phyloP scores from a whole-genome alignment of 2,888 invertebrate genomes.

The Drosophila demipolita region DNA sequence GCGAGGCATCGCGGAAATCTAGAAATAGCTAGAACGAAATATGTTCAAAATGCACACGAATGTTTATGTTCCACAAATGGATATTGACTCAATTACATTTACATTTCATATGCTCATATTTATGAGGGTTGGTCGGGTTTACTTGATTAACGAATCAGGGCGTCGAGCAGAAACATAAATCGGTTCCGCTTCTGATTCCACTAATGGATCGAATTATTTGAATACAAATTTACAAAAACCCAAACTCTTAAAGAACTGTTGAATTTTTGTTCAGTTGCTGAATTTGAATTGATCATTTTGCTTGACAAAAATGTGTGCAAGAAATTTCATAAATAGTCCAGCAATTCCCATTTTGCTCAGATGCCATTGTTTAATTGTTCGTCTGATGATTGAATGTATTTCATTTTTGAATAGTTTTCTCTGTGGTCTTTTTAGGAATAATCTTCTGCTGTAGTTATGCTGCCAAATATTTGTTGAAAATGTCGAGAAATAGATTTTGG shows the following conservation, averaged over 20 bases:
- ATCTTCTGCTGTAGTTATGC: neutral
- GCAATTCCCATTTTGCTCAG: neutral
- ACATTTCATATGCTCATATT: conserved; percentile 39
- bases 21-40: conserved; percentile 1
- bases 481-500: conserved; percentile 25
- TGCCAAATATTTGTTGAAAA: conserved; percentile 8
- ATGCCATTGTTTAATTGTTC: neutral
- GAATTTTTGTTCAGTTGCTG: neutral
- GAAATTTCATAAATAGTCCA: neutral
- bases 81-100: conserved; percentile 56
- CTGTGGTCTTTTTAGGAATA: neutral
- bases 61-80: conserved; percentile 43
- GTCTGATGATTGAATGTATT: neutral
- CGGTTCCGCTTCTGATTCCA: neutral
- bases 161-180: neutral
- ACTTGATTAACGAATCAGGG: neutral
- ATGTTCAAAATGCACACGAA: conserved; percentile 16
- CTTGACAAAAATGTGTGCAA: neutral
- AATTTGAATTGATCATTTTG: neutral
- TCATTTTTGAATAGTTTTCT: neutral
- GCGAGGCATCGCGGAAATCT: conserved; percentile 3
- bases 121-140: conserved; percentile 24
- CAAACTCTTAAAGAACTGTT: neutral
- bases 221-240: neutral
- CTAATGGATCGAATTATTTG: neutral